Percentiles rank a stretch among this genome's conserved stretches.
These are phyloP conservation scores for Piprites chloris DNA, from an alignment of 2,113 vertebrate species.

Conservation along the genomic window DNA sequence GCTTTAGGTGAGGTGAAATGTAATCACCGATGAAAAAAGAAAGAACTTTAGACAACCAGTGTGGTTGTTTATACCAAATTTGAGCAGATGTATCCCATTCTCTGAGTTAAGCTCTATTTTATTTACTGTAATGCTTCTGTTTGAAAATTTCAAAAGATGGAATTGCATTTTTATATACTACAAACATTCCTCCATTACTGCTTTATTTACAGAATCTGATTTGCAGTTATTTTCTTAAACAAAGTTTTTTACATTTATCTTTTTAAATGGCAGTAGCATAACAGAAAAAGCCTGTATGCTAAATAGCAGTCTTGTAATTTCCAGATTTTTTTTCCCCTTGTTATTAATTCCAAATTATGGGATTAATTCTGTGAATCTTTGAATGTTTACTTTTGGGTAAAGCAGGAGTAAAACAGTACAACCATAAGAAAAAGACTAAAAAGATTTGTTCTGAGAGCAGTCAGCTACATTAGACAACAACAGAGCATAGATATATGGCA, in stretches of 20 bases:
- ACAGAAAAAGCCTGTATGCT: neutral
- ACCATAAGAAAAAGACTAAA: neutral
- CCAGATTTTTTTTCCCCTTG: neutral
- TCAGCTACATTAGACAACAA: neutral
- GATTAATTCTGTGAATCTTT: neutral
- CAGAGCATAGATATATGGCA: neutral
- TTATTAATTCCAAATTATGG: neutral
- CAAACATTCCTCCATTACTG: neutral
- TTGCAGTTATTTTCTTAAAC: neutral
- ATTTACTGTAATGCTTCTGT: neutral
- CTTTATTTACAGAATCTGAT: neutral
- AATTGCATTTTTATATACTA: neutral
- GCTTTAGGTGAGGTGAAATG: neutral
- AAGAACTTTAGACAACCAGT: neutral
- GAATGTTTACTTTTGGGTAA: neutral
- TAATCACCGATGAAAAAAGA: neutral
- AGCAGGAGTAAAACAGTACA: neutral
- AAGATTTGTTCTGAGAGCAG: neutral
- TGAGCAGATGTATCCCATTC: neutral
- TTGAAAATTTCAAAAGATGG: neutral
- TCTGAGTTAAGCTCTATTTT: neutral
- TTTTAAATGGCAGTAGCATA: neutral
- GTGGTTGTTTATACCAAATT: neutral
- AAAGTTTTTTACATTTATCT: neutral
- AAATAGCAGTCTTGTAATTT: neutral